A percentile compares a stretch with the other conserved stretches of the same genome.
Conservation (phyloP, 2,113 vertebrate genomes). For the Gymnobelideus leadbeateri region DNA sequence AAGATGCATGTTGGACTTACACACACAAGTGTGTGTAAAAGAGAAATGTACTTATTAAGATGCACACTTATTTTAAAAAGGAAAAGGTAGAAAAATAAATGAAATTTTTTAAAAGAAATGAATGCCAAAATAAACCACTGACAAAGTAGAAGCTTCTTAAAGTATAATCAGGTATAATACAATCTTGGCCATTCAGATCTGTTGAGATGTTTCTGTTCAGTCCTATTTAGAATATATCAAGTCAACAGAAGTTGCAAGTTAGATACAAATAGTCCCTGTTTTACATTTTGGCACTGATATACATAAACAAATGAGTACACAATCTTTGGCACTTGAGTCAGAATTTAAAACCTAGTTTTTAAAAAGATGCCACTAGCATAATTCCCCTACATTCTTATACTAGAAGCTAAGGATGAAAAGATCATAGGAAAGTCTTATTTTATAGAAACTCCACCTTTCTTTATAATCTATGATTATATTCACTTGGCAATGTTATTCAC, state of each 20-base stretch:
- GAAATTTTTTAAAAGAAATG: neutral
- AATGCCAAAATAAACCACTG: neutral
- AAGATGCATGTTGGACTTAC: constrained; percentile 62
- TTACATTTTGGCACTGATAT: neutral
- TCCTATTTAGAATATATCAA: neutral
- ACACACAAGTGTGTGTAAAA: constrained; percentile 61
- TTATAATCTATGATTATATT: neutral
- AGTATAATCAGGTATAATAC: constrained; percentile 2
- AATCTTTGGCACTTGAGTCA: neutral
- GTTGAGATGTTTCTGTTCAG: constrained; percentile 1
- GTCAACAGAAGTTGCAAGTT: neutral
- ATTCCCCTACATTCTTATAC: neutral
- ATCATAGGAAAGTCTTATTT: neutral
- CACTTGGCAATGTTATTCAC: neutral
- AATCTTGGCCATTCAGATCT: neutral
- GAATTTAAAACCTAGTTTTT: constrained; percentile 31
- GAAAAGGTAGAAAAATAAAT: constrained; percentile 28
- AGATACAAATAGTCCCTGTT: neutral
- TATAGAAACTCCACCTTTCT: neutral
- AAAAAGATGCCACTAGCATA: constrained; percentile 4
- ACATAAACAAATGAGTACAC: neutral
- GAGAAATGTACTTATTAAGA: constrained; percentile 62
- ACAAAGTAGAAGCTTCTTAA: constrained; percentile 20
- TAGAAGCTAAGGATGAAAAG: neutral
- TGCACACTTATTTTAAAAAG: constrained; percentile 40